Evolutionary conservation across 2,888 invertebrate genomes (phyloP), one percentile per base, ranked within the genome.

Genomic region (Cetonia aurata): DNA sequence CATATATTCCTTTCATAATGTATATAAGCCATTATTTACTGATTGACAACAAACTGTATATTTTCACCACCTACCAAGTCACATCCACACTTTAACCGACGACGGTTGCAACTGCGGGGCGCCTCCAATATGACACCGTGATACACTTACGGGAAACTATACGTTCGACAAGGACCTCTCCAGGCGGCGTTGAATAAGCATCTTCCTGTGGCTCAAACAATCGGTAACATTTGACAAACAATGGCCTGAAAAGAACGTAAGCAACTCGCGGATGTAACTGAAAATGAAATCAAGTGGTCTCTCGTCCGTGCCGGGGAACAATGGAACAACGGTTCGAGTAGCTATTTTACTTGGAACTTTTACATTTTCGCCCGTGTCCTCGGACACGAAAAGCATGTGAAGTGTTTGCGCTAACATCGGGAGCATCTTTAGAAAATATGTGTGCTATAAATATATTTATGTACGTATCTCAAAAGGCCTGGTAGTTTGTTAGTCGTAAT

Each of bases 131-230:
- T 12, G 48, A 62, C 62, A 25, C 17, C 48, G 62, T 48, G 48
- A 10, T 31, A 48, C 12, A 15, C 13, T 25, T 25, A 25, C 25
- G 25, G 25, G 25, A 25, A 25, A 25, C 15, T 48, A 62, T 48
- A 31, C 25, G 62, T 15, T 25, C 62, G 33, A 62, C 10, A 44
- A 59, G 59, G 15, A 19, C 62, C 44, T 9, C 48, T 67, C 15
- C 33, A 67, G 31, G 44, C 52, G 42, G n/a, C 53, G 46, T 48
- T 67, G 56, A 67, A 56, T 67, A 67, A 67, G 31, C 67, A 37
- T 55, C 70, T 72, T 67, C 72, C 70, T 70, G 72, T 70, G 55
- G 70, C 55, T 69, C 65, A 71, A 71, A 67, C 67, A 62, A 53
- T 53, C 41, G 57, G 69, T 59, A 48, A 50, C 62, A 55, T 69